Conservation (phyloP, 92 coral and sea anemone species). For the Hydrozoanthus gracilis region DNA sequence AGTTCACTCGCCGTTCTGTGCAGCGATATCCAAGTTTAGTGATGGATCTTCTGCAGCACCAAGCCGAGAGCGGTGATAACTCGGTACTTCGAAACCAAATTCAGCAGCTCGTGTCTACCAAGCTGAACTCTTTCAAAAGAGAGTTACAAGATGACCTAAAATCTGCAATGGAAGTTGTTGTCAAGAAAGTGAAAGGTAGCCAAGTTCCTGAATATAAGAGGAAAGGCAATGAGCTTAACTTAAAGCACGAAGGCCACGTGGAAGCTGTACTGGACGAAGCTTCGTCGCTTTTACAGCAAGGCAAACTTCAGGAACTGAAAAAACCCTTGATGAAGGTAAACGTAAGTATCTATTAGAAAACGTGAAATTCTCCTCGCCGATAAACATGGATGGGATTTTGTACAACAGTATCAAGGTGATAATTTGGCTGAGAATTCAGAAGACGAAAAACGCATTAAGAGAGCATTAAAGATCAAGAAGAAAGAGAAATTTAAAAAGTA, state of each 20-base stretch:
- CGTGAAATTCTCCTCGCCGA: not conserved
- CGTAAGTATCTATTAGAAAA: not conserved
- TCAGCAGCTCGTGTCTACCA: not conserved
- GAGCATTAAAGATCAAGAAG: not conserved
- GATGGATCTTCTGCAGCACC: not conserved
- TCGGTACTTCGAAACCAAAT: not conserved
- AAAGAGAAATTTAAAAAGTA: not conserved
- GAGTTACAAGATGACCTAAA: not conserved
- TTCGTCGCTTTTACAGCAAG: not conserved
- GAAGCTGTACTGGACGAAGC: not conserved
- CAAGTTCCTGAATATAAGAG: not conserved
- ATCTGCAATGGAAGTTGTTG: not conserved
- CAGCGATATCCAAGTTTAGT: not conserved
- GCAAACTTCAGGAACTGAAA: not conserved
- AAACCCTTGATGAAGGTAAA: not conserved
- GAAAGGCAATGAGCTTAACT: not conserved
- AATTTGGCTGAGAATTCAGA: not conserved
- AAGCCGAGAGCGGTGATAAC: not conserved
- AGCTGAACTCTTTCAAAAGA: not conserved
- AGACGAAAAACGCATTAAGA: not conserved
- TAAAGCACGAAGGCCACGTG: not conserved
- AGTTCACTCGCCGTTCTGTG: constrained; percentile 17
- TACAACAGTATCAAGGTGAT: not conserved
- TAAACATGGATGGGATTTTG: not conserved
- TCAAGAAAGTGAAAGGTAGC: not conserved